A percentile compares a stretch with the other conserved stretches of the same genome.
Evolutionary conservation across 2,888 invertebrate species (phyloP).

Genomic region (Pyrocoelia pectoralis): DNA sequence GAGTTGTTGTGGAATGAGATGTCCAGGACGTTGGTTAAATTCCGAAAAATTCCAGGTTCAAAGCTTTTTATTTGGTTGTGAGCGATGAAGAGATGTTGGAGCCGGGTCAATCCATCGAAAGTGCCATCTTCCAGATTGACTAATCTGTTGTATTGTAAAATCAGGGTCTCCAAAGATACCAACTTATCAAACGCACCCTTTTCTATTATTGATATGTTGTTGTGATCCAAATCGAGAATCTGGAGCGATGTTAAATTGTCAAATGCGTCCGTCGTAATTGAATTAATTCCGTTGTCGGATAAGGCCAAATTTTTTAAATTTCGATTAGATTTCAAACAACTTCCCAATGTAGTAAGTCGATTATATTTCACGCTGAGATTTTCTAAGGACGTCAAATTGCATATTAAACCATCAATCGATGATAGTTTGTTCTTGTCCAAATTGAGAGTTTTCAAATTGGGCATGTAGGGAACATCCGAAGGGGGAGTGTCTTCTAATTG

Average conservation of each 20-base stretch:
- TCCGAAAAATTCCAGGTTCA: neutral
- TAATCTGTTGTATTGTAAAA: neutral
- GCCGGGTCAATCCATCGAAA: neutral
- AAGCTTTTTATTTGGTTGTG: neutral
- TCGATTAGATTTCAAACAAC: neutral
- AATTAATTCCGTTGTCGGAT: neutral
- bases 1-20: neutral
- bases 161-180: neutral
- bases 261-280: neutral
- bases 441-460: neutral
- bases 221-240: neutral
- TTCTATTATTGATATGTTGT: neutral
- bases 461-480: neutral
- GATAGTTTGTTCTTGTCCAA: neutral
- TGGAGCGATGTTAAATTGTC: neutral
- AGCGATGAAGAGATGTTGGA: neutral
- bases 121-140: neutral
- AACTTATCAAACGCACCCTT: neutral
- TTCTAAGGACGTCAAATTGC: neutral
- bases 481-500: neutral
- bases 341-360: neutral
- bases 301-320: neutral
- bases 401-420: neutral
- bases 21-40: neutral
- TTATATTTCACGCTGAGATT: neutral